Evolutionary conservation across 2,113 vertebrate species (phyloP), one percentile per base, ranked within the genome.

Genomic region (Blennius ocellaris): DNA sequence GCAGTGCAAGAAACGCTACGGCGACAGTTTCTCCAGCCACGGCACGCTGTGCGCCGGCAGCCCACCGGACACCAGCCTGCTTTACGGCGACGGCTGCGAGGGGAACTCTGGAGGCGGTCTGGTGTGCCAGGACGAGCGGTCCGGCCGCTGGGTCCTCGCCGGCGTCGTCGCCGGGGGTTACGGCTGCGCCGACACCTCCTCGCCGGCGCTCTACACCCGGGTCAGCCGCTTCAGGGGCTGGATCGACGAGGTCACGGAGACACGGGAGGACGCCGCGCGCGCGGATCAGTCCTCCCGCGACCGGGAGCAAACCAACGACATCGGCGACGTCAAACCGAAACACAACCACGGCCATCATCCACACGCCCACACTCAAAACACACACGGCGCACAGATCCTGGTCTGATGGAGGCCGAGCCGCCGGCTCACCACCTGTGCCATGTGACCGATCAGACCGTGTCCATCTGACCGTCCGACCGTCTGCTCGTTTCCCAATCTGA

Each of bases 51-150:
- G 96, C 37, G 96, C 96, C 0, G 96, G 96, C 71, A 95, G 95
- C 69, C 94, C 96, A 50, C 94, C 96, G 15, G 94, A 95, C 90
- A 93, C 94, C 10, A 93, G 94, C 49, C 90, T 91, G 14, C 92
- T 87, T 64, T 88, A 73, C 37, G 83, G 90, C 40, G 94, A 96
- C 87, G 93, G 94, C 77, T 97, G 96, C 57, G 95, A 95, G 73
- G 95, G 96, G 3, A 95, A 96, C 92, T 95, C 95, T 0, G 96
- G 96, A 15, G 96, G 96, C n/a, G 96, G 96, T 6, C 93, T 97
- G 80, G 89, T 95, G 85, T 97, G 96, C 63, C 95, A 95, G 80
- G 92, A 76, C 1, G 86, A 93, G 76, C 80, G 69, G 0, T 9
- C 9, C 9, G 95, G 94, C 4, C 95, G 90, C 41, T 97, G 96